Evolutionary conservation across 2,888 invertebrate genomes (phyloP), one percentile per base, ranked within the genome.

Genomic region (Calliscelio sp.): DNA sequence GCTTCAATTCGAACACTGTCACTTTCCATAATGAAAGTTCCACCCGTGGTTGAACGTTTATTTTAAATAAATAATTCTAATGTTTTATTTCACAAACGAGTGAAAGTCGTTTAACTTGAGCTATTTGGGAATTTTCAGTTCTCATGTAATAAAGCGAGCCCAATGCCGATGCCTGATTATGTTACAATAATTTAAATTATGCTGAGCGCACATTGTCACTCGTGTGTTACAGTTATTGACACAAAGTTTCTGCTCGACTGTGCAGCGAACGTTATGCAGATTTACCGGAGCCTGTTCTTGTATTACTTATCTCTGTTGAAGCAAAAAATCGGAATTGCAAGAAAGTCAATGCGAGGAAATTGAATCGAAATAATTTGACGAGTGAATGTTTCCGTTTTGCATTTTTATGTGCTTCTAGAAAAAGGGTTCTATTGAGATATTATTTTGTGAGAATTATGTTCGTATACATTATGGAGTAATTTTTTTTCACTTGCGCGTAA

Each of bases 101-200:
- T 79, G 83, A 84, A 84, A 84, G 83, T 79, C 22, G 79, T 84
- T 75, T 63, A 65, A 79, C 83, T 83, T 79, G 79, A 79, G 57
- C 57, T 70, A 70, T 51, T 79, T 71, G 74, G 10, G 59, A 75
- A 80, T 84, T 84, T 65, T 46, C 65, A 65, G 53, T 68, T 83
- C 77, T 51, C 65, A 66, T n/a, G n/a, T 51, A 77, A 28, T n/a
- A 41, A 59, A 59, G 66, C 61, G 57, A 51, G 25, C 2, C 16
- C 71, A 65, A 71, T 55, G 35, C 22, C 61, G 61, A 49, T 65
- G 51, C 63, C 71, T 77, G 81, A 81, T 81, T 70, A 51, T 63
- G 71, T 53, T 63, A 61, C 77, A 77, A 70, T 70, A 70, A 82
- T 82, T 81, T 53, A 53, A 81, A 81, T 24, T 68, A 68, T 74